These are phyloP conservation scores for Agelas oroides DNA, from an alignment of 37 sponge, comb jelly and placozoan genomes.

Conservation along the genomic window DNA sequence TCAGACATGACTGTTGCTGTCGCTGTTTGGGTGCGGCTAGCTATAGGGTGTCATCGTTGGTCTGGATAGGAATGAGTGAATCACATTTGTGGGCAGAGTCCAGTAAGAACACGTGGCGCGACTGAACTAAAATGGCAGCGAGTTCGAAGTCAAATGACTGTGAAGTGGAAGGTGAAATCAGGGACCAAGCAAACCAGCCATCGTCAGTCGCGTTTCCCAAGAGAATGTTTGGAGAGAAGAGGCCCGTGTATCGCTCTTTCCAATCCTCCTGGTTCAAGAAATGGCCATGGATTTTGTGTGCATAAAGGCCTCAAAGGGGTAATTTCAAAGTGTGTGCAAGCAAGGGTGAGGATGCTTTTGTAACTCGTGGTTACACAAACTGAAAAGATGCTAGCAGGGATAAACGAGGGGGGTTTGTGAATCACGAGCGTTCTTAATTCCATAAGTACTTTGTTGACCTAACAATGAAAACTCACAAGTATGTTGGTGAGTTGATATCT, in stretches of 20 bases:
- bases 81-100: too few relatives aligned
- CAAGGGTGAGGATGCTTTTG: conserved; percentile 7
- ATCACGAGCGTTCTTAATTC: conserved; percentile 29
- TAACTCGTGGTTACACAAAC: conserved; percentile 14
- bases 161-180: too few relatives aligned
- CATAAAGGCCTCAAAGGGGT: neutral
- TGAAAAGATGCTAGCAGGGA: conserved; percentile 47
- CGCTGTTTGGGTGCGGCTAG: too few relatives aligned
- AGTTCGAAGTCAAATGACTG: too few relatives aligned
- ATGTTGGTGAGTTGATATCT: too few relatives aligned
- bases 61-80: too few relatives aligned
- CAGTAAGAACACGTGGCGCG: too few relatives aligned
- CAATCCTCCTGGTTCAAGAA: conserved; percentile 21
- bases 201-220: neutral
- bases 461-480: too few relatives aligned
- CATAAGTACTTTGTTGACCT: too few relatives aligned
- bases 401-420: conserved; percentile 27
- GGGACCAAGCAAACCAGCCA: conserved; percentile 23
- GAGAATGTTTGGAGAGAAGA: conserved; percentile 4
- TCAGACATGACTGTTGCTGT: too few relatives aligned
- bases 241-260: conserved; percentile 12
- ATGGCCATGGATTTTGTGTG: conserved; percentile 1
- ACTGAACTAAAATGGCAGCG: too few relatives aligned
- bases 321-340: neutral
- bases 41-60: too few relatives aligned